Evolutionary conservation across 2,113 vertebrate species (phyloP).

Genomic region (Eira barbara): DNA sequence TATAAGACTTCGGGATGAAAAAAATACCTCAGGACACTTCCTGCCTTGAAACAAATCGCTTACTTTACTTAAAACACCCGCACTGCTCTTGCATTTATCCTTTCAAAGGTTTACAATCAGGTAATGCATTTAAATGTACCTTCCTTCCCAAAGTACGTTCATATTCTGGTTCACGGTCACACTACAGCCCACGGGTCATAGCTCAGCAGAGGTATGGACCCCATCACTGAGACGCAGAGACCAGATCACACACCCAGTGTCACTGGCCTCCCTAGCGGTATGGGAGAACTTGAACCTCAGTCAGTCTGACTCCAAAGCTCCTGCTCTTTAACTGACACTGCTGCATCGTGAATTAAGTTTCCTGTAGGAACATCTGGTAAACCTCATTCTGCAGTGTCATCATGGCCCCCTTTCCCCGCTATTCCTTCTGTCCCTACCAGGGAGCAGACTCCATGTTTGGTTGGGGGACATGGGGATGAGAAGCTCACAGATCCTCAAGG

Average conservation of each 20-base stretch:
- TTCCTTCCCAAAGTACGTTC: background rate
- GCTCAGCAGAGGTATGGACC: background rate
- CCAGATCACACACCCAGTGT: background rate
- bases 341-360: background rate
- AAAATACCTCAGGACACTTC: background rate
- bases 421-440: background rate
- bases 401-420: background rate
- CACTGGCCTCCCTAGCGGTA: background rate
- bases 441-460: background rate
- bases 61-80: background rate
- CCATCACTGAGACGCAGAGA: background rate
- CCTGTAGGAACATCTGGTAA: background rate
- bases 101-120: background rate
- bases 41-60: conserved; percentile 10
- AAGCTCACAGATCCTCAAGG: background rate
- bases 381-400: background rate
- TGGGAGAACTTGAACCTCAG: background rate
- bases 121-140: background rate
- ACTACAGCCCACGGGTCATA: background rate
- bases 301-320: background rate
- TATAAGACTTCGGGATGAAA: background rate
- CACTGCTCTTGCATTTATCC: background rate
- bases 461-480: background rate
- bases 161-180: background rate
- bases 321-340: background rate